phyloP scores from a whole-genome alignment of 2,797 vertebrate genomes.

The Synanceia verrucosa region DNA sequence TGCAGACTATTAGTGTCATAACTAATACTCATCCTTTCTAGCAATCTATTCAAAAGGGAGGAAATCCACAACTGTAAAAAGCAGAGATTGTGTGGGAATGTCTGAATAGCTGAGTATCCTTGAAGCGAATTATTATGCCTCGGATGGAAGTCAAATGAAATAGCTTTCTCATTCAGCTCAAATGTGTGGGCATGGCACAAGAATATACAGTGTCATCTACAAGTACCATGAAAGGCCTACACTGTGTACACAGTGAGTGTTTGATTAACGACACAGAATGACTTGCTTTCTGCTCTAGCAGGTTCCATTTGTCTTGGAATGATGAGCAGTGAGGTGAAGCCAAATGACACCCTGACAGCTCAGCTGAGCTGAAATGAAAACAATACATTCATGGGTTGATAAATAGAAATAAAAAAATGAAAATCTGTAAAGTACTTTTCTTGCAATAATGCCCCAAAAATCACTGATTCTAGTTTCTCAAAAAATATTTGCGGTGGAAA shows the following conservation, averaged over 20 bases:
- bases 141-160: neutral
- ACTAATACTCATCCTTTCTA: neutral
- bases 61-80: neutral
- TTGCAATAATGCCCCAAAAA: neutral
- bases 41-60: neutral
- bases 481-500: no score
- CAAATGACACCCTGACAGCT: neutral
- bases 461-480: neutral
- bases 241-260: neutral
- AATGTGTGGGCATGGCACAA: neutral
- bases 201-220: neutral
- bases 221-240: neutral
- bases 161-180: neutral
- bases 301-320: neutral
- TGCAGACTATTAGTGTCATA: neutral
- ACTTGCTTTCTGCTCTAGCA: neutral
- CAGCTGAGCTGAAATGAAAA: neutral
- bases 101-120: slow-evolving; percentile 5
- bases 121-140: neutral
- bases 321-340: neutral
- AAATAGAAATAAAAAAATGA: neutral
- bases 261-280: neutral
- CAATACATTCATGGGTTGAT: neutral
- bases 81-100: neutral
- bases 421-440: neutral